These are phyloP conservation scores for Zaprionus vittiger DNA, from an alignment of 1,140 invertebrate genomes.

Conservation along the genomic window DNA sequence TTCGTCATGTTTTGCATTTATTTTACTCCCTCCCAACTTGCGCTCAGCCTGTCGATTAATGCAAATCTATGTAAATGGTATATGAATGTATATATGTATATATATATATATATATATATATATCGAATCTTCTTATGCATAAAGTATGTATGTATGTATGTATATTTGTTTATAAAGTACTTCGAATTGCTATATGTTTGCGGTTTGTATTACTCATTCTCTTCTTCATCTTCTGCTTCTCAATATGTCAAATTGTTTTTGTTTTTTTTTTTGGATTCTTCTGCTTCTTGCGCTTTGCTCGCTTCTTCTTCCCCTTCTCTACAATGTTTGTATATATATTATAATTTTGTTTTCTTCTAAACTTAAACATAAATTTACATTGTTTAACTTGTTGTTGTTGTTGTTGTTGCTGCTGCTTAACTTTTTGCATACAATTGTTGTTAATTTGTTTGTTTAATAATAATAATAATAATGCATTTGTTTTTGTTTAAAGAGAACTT, in stretches of 20 bases:
- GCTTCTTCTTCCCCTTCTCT: conserved; percentile 20
- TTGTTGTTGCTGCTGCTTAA: conserved; percentile 40
- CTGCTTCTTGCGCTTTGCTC: background rate
- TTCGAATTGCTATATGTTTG: conserved; percentile 81
- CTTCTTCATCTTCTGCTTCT: background rate
- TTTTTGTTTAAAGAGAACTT: conserved; percentile 66
- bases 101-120: conserved; percentile 48
- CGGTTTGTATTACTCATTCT: conserved; percentile 75
- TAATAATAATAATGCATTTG: conserved; percentile 62
- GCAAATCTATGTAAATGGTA: conserved; percentile 60
- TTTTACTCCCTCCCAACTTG: conserved; percentile 37
- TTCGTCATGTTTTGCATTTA: conserved; percentile 4
- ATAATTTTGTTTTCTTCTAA: conserved; percentile 34
- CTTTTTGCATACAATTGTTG: conserved; percentile 38
- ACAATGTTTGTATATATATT: conserved; percentile 48
- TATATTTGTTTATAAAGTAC: conserved; percentile 76
- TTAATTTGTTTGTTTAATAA: conserved; percentile 36
- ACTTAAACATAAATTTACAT: conserved; percentile 79
- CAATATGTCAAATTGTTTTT: conserved; percentile 25
- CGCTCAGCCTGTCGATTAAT: conserved; percentile 37
- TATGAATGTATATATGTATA: conserved; percentile 47
- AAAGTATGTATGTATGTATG: conserved; percentile 53
- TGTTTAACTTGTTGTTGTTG: conserved; percentile 39
- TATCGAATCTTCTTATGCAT: conserved; percentile 39
- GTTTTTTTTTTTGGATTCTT: conserved; percentile 53